Base-by-base conservation (phyloP, 2,888 invertebrate species). In the Tupiocoris notatus region DNA sequence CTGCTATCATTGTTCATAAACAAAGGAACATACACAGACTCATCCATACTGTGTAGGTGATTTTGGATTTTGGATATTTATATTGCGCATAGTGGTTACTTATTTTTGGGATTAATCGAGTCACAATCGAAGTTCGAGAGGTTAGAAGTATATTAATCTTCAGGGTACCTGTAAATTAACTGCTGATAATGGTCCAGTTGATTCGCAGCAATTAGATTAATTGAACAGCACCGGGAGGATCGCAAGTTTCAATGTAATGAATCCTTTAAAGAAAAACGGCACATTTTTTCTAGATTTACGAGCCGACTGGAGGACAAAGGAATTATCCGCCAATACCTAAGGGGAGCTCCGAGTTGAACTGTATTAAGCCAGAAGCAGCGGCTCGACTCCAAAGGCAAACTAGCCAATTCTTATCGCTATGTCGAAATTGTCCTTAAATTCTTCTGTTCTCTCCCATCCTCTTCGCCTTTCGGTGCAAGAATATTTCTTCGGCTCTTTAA, bases 351-450 rank as follows among this genome's bases (percentile, higher is more conserved):
- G 12, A 39, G 39, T 39, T 39, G 39, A 39, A 39, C 39, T 39
- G 39, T 39, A 39, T 39, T 39, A 39, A 39, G 39, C 39, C 39
- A 39, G 39, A 12, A 39, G 39, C 39, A 39, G 39, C 39, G 39
- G 39, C 39, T 39, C 39, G 12, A 39, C 39, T 39, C 39, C 39
- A 39, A 39, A 39, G 39, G 67, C 70, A 59, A 61, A 70, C 70
- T n/a, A 70, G 70, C 59, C 61, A 70, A 70, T 70, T 68, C 54
- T 58, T 57, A 23, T 70, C 59, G 70, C 59, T 58, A 70, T 70
- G 57, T 58, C 70, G 70, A 70, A 70, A 70, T 25, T n/a, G 23
- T 22, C 25, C 67, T 16, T n/a, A 59, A 59, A 59, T 59, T 59
- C 59, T 59, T 59, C 18, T 6, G 39, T 39, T 12, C 39, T 39